Evolutionary conservation across 2,888 invertebrate genomes (phyloP).

Genomic region (Oligia strigilis): DNA sequence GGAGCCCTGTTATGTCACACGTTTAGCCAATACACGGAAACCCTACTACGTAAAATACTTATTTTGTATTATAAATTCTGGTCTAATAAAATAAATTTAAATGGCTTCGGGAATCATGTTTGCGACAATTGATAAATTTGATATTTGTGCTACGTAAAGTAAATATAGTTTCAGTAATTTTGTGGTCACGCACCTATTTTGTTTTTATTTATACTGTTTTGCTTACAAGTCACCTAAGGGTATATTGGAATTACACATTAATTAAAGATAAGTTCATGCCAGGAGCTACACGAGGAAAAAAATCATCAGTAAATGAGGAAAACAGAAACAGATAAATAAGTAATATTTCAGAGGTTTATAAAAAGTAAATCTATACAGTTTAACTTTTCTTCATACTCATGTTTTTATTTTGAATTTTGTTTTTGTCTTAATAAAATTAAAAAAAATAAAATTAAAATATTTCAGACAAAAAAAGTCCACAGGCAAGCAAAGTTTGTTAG

Average conservation of each 20-base stretch:
- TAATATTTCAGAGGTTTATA: not conserved
- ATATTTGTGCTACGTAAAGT: no score
- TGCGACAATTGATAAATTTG: not conserved
- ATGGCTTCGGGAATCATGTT: conserved; percentile 44
- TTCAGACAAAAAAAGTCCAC: no score
- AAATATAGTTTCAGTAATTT: no score
- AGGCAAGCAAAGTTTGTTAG: no score
- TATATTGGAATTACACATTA: not conserved
- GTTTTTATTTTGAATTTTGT: not conserved
- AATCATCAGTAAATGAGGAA: not conserved
- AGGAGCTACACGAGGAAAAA: not conserved
- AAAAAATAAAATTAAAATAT: no score
- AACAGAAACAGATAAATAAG: not conserved
- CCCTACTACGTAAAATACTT: conserved; percentile 42
- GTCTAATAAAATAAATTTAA: conserved; percentile 49
- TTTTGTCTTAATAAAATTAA: not conserved
- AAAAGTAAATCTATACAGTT: no score
- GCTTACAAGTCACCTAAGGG: no score
- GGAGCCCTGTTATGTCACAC: conserved; percentile 53
- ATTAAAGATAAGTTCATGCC: not conserved
- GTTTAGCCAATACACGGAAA: conserved; percentile 50
- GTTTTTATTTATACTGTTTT: no score
- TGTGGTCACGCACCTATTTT: no score
- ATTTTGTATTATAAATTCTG: conserved; percentile 51
- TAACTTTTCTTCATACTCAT: not conserved